Conservation (phyloP, 1,140 invertebrate genomes). For the Drosophila sucinea region DNA sequence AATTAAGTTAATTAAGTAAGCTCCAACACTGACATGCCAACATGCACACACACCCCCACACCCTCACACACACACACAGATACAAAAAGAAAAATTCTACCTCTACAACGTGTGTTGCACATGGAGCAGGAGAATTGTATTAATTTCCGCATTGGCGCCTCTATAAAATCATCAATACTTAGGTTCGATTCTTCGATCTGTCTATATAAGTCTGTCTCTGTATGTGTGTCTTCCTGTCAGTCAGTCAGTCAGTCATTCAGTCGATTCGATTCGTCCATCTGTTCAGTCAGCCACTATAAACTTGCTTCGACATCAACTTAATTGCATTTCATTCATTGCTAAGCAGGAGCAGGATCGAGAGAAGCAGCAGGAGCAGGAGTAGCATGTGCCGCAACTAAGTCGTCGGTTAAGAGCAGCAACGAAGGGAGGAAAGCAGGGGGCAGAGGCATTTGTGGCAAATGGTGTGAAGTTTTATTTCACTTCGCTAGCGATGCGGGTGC, state of each 20-base stretch:
- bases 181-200: constrained; percentile 22
- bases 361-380: constrained; percentile 7
- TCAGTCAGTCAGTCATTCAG: constrained; percentile 15
- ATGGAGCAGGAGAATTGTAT: not conserved
- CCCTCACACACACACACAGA: constrained; percentile 6
- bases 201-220: not conserved
- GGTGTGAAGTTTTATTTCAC: constrained; percentile 78
- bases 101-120: too few species aligned
- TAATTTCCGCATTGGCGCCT: constrained; percentile 50
- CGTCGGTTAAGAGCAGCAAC: not conserved
- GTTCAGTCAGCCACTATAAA: constrained; percentile 45
- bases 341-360: constrained; percentile 46
- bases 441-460: constrained; percentile 32
- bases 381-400: not conserved
- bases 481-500: constrained; percentile 45
- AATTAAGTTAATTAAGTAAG: constrained; percentile 74
- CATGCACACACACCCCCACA: constrained; percentile 1
- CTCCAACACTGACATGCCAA: constrained; percentile 64
- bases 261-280: constrained; percentile 22
- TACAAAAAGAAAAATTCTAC: constrained; percentile 4
- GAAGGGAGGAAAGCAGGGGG: not conserved
- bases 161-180: constrained; percentile 29
- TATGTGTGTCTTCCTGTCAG: constrained; percentile 3
- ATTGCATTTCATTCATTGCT: constrained; percentile 80
- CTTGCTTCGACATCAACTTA: constrained; percentile 72